Evolutionary conservation across 2,888 invertebrate genomes (phyloP), one percentile per base, ranked within the genome.

Genomic region (Scaptomyza reducta): DNA sequence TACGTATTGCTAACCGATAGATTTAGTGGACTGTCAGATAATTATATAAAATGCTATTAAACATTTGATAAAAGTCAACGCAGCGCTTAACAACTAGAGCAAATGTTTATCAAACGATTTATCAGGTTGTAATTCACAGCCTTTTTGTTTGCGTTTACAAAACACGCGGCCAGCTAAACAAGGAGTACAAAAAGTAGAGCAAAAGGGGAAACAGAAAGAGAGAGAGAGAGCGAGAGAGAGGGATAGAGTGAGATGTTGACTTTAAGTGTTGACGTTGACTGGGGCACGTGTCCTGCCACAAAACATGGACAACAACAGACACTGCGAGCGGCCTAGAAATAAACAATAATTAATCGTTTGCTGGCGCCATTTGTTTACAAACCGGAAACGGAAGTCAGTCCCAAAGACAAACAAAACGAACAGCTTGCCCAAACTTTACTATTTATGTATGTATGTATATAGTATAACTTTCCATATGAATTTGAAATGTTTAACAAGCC

Each of bases 351-450:
- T 82, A 82, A 82, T 82, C 73, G 82, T 84, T 51, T 51, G 64
- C 69, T 82, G 82, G 82, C 82, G 82, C 87, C 82, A 87, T 84
- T 87, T 82, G 87, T 73, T 77, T 78, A 87, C 74, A 73, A 68
- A 70, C 73, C 87, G 82, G 82, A 87, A 87, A 75, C 87, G 82
- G 82, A 82, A 77, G 87, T 77, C 64, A 70, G 67, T 49, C 61
- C 64, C 74, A 46, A 71, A 79, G 79, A 62, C 80, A 86, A 84
- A 75, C 87, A 74, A 87, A 77, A 70, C 80, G 70, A 31, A 46
- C n/a, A 22, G 50, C 38, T 54, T 46, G 50, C 49, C 58, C 27
- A 62, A 40, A 46, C 16, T 22, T 53, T 49, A 45, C 60, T n/a
- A 50, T 40, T 10, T 33, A 49, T 47, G 27, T 14, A 16, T 16